Conservation (phyloP, 1,140 invertebrate species). For the Diorhabda sublineata region DNA sequence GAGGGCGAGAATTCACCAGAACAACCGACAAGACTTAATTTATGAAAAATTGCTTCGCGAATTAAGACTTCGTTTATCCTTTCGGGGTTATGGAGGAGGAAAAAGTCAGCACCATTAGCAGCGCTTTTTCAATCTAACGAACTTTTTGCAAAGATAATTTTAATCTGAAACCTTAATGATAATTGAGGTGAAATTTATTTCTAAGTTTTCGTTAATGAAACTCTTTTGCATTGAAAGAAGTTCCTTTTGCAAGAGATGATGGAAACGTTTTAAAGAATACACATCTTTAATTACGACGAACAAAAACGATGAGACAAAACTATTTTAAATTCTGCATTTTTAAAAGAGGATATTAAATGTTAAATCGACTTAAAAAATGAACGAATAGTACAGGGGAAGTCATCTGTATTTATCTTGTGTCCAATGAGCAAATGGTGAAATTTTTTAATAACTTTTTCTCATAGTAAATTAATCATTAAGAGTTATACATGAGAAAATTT, state of each 20-base stretch:
- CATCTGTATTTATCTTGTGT: too few species aligned
- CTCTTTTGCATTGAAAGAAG: slow-evolving; percentile 3
- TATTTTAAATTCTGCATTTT: background rate
- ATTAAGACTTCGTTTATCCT: slow-evolving; percentile 13
- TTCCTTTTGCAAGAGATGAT: slow-evolving; percentile 1
- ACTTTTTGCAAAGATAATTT: slow-evolving; percentile 15
- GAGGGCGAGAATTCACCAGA: background rate
- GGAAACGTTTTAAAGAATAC: background rate
- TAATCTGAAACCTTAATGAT: slow-evolving; percentile 13
- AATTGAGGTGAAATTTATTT: slow-evolving; percentile 16
- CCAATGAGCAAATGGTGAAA: too few species aligned
- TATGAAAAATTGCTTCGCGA: slow-evolving; percentile 15
- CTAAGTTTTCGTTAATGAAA: slow-evolving; percentile 10
- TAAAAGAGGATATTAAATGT: too few species aligned
- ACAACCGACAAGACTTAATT: slow-evolving; percentile 5
- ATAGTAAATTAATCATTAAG: too few species aligned
- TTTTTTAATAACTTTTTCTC: too few species aligned
- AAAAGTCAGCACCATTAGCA: slow-evolving; percentile 14
- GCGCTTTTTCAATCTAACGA: slow-evolving; percentile 16
- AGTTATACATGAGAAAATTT: too few species aligned
- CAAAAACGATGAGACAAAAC: background rate
- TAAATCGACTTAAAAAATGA: too few species aligned
- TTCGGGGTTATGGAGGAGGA: slow-evolving; percentile 12
- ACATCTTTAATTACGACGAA: background rate
- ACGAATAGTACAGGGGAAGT: too few species aligned